These are phyloP conservation scores for Antennarius striatus DNA, from an alignment of 2,113 vertebrate genomes.

Conservation along the genomic window DNA sequence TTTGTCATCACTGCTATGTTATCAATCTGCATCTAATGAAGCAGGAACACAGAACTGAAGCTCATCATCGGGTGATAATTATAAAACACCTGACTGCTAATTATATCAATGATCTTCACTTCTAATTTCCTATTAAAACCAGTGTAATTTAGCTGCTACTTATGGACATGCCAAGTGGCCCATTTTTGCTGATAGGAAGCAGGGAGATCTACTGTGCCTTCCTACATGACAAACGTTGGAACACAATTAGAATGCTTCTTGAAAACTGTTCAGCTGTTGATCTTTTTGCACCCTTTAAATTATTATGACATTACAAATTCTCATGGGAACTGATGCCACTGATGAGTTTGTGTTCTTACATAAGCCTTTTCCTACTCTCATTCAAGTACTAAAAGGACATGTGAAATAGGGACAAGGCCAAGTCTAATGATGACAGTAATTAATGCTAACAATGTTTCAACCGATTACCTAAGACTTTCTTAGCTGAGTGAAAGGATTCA, in stretches of 20 bases:
- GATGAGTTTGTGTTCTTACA: not conserved
- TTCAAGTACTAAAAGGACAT: not conserved
- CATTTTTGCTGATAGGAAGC: conserved; percentile 38
- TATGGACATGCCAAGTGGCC: conserved; percentile 53
- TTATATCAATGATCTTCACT: conserved; percentile 72
- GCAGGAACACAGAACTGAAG: conserved; percentile 60
- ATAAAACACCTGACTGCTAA: conserved; percentile 71
- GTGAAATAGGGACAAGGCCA: too few species aligned
- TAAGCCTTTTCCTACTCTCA: conserved; percentile 21
- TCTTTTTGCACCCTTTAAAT: too few species aligned
- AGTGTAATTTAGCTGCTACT: conserved; percentile 72
- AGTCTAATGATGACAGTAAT: too few species aligned
- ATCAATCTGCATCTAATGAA: conserved; percentile 50
- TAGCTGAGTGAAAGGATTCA: too few species aligned
- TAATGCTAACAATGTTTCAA: too few species aligned
- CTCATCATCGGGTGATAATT: conserved; percentile 69
- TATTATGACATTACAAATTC: too few species aligned
- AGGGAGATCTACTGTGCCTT: not conserved
- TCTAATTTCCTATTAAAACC: conserved; percentile 75
- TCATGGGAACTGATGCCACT: conserved; percentile 23
- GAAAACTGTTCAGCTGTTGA: too few species aligned
- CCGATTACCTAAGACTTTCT: too few species aligned
- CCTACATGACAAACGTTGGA: conserved; percentile 16
- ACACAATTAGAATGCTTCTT: too few species aligned
- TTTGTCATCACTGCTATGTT: conserved; percentile 13